These are phyloP conservation scores for Prionace glauca DNA, from an alignment of 2,797 vertebrate genomes.

Conservation along the genomic window DNA sequence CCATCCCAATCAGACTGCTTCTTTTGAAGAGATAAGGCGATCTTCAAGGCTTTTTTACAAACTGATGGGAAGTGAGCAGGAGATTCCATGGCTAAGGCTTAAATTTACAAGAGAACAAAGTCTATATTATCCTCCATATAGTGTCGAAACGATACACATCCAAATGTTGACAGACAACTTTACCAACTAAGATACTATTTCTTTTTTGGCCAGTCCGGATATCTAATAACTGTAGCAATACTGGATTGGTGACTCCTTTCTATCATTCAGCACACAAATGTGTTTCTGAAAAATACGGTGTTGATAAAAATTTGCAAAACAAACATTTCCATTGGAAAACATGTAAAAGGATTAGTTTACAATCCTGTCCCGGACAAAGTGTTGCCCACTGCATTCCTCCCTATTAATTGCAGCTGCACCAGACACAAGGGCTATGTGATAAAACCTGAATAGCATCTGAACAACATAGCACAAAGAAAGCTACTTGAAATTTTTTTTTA, in stretches of 20 bases:
- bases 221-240: background rate
- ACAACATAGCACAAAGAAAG: too few relatives aligned
- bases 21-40: constrained; percentile 66
- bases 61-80: constrained; percentile 75
- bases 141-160: background rate
- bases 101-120: constrained; percentile 39
- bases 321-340: background rate
- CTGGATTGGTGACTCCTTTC: background rate
- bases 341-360: background rate
- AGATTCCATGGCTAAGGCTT: constrained; percentile 80
- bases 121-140: background rate
- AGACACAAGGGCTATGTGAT: too few relatives aligned
- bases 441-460: too few relatives aligned
- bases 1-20: constrained; percentile 62
- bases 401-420: too few relatives aligned
- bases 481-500: too few relatives aligned
- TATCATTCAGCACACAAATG: background rate
- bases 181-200: background rate
- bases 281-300: background rate
- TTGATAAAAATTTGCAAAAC: background rate
- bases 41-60: constrained; percentile 76
- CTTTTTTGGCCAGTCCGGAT: background rate
- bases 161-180: background rate
- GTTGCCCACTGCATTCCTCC: too few relatives aligned
- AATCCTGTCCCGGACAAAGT: too few relatives aligned